Evolutionary conservation across 2,888 invertebrate species (phyloP).

Genomic region (Drosophila merina): DNA sequence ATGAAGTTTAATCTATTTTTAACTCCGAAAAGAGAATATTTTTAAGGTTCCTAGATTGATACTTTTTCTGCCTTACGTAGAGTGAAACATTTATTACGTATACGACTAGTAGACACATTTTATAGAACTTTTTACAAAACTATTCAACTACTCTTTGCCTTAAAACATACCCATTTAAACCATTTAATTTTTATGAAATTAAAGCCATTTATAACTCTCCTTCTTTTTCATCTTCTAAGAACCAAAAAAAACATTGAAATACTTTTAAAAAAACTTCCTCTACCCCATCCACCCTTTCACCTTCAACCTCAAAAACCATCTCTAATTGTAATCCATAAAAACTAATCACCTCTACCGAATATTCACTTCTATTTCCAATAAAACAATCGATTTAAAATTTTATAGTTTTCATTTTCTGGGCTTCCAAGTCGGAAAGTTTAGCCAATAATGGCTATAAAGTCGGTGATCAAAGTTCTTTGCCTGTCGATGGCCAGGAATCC

Average conservation of each 20-base stretch:
- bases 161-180: too few species aligned
- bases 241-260: neutral
- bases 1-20: too few species aligned
- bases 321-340: neutral
- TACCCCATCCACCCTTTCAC: neutral
- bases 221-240: neutral
- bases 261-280: neutral
- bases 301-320: neutral
- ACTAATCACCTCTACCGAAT: neutral
- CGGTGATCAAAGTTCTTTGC: constrained; percentile 27
- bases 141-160: too few species aligned
- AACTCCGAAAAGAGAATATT: too few species aligned
- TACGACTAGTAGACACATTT: too few species aligned
- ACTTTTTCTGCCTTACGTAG: too few species aligned
- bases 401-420: neutral
- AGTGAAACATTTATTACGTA: too few species aligned
- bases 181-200: too few species aligned
- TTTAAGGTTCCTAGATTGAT: too few species aligned
- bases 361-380: neutral
- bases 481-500: too few species aligned
- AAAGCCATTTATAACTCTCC: too few species aligned
- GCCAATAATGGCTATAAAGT: constrained; percentile 21
- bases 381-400: neutral
- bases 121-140: too few species aligned
- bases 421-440: neutral